A percentile compares a stretch with the other conserved stretches of the same genome.
Conservation (phyloP, 2,888 invertebrate species). For the Dynastes grantii region DNA sequence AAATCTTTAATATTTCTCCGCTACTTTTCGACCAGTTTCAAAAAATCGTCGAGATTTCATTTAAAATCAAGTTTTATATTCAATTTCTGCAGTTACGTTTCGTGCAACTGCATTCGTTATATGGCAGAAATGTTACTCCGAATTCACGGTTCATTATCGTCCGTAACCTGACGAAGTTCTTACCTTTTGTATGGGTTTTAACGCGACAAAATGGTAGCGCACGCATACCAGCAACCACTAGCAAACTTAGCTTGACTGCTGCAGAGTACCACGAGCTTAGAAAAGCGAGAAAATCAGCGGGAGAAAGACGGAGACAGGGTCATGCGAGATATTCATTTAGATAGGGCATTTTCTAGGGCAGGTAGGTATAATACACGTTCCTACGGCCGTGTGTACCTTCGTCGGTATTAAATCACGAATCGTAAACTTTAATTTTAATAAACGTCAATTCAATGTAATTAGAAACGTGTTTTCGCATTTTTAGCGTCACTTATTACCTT, state of each 20-base stretch:
- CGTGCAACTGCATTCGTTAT: neutral
- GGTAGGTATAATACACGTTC: neutral
- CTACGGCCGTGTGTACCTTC: neutral
- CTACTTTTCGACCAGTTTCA: too few relatives aligned
- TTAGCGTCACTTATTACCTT: slow-evolving; percentile 20
- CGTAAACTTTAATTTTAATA: slow-evolving; percentile 56
- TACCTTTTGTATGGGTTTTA: neutral
- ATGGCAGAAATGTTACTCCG: slow-evolving; percentile 59
- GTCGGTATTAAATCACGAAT: slow-evolving; percentile 53
- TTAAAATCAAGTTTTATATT: too few relatives aligned
- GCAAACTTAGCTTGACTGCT: neutral
- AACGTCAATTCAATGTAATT: slow-evolving; percentile 56
- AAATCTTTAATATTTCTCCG: too few relatives aligned
- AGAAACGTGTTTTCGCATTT: slow-evolving; percentile 56
- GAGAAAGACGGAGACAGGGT: slow-evolving; percentile 49
- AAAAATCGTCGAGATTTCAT: too few relatives aligned
- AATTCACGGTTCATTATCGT: slow-evolving; percentile 64
- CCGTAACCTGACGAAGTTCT: slow-evolving; percentile 26
- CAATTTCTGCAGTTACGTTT: neutral
- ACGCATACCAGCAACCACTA: neutral
- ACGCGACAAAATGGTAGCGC: neutral
- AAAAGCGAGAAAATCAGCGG: too few relatives aligned
- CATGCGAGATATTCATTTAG: slow-evolving; percentile 63
- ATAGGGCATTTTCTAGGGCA: slow-evolving; percentile 58
- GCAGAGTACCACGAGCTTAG: too few relatives aligned